Conservation (phyloP, 1,140 invertebrate genomes). For the Platyscapa corneri region DNA sequence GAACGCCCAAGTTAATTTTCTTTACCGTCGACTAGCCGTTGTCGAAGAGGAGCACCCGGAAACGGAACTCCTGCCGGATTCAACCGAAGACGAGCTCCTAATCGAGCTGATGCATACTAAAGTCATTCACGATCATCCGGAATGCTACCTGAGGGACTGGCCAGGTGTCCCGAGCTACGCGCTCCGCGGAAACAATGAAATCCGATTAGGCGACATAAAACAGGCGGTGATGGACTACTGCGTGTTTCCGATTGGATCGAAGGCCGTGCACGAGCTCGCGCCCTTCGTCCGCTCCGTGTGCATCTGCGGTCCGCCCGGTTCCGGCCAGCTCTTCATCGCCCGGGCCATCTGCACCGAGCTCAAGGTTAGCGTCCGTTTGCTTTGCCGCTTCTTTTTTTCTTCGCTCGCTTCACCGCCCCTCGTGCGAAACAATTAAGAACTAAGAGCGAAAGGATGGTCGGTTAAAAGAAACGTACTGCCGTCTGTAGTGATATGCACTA, state of each 20-base stretch:
- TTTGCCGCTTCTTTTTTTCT: neutral
- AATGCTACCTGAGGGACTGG: conserved; percentile 30
- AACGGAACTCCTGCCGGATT: neutral
- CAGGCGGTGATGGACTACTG: conserved; percentile 79
- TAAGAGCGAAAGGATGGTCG: neutral
- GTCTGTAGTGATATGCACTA: too few species aligned
- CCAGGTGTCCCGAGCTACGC: neutral
- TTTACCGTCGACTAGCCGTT: neutral
- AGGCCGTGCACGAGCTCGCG: conserved; percentile 74
- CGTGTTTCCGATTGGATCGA: conserved; percentile 79
- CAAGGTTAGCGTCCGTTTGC: neutral
- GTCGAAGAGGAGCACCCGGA: neutral
- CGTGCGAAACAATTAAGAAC: neutral
- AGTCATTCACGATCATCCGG: neutral
- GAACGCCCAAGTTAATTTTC: neutral
- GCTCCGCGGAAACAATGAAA: conserved; percentile 62
- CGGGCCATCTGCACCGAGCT: conserved; percentile 39
- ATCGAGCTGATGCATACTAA: neutral
- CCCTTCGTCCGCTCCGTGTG: conserved; percentile 78
- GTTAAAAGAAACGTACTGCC: neutral
- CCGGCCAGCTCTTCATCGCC: conserved; percentile 78
- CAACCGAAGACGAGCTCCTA: neutral
- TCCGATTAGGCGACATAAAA: conserved; percentile 74
- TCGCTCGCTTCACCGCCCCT: neutral
- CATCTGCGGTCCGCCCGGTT: conserved; percentile 75